Evolutionary conservation across 2,888 invertebrate genomes (phyloP), one percentile per base, ranked within the genome.

Genomic region (Melinaea marsaeus): DNA sequence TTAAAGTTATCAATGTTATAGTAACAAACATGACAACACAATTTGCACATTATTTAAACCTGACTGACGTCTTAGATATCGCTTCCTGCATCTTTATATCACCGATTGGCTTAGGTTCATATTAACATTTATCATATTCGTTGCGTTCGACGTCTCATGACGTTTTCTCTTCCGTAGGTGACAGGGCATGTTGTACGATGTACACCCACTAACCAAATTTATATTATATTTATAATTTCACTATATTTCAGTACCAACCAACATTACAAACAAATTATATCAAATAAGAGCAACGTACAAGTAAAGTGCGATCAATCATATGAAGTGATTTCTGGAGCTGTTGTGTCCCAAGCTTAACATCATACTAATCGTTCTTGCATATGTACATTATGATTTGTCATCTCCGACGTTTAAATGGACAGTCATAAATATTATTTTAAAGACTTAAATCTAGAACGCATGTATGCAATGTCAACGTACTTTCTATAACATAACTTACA

Each of bases 111-210:
- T 58, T 60, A 68, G 66, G 64, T 70, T 69, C 63, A 67, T 74
- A 76, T 77, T 79, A 88, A 89, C 88, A 88, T 88, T 89, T 86
- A 88, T 89, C 89, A 88, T 87, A 86, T 81, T 85, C 83, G 84
- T 84, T 80, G 75, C 72, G 73, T 84, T 87, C 85, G 86, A 89
- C 84, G 79, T 87, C 73, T 79, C 76, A 68, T 80, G 85, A 82
- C 83, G 84, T 79, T 86, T 85, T 87, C 86, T 88, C 87, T 83
- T 87, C 83, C 84, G 81, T 72, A 77, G 82, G 79, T 85, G 86
- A 87, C 87, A 85, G 85, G 80, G 71, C 74, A 72, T 68, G 77
- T 80, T 81, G 75, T 74, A 78, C 77, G 78, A 71, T 69, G 78
- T 80, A 72, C 70, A 70, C 69, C 66, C 71, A 66, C 63, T 62